Conservation (phyloP, 2,888 invertebrate species). For the Pycnomerus fuliginosus region DNA sequence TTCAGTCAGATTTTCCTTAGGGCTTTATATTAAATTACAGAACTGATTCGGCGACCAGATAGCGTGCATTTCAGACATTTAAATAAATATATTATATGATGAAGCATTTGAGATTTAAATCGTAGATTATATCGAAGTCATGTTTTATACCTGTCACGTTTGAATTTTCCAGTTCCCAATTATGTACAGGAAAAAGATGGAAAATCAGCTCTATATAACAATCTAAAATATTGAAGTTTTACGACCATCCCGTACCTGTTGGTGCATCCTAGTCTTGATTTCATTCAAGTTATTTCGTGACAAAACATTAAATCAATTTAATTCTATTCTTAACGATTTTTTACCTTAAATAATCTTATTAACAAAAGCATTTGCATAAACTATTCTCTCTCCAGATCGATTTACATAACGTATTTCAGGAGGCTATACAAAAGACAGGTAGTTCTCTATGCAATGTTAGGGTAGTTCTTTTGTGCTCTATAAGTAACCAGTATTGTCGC, state of each 20-base stretch:
- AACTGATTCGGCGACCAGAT: constrained; percentile 17
- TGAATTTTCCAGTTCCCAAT: constrained; percentile 7
- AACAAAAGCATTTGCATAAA: constrained; percentile 15
- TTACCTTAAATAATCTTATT: constrained; percentile 11
- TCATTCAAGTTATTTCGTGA: no score
- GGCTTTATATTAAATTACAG: constrained; percentile 7
- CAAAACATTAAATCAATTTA: constrained; percentile 5
- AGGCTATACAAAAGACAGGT: constrained; percentile 24
- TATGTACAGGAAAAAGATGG: constrained; percentile 9
- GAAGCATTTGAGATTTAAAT: constrained; percentile 26
- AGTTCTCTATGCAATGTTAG: constrained; percentile 20
- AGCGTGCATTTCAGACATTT: constrained; percentile 38
- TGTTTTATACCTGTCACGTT: constrained; percentile 14
- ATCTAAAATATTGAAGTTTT: neutral
- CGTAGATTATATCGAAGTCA: constrained; percentile 17
- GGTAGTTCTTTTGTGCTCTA: constrained; percentile 22
- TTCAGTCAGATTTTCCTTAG: neutral
- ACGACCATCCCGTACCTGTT: constrained; percentile 13
- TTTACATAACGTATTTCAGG: constrained; percentile 29
- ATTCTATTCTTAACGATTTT: constrained; percentile 3
- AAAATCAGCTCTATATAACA: neutral
- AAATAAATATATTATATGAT: constrained; percentile 35
- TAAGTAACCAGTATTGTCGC: constrained; percentile 25
- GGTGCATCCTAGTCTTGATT: constrained; percentile 16
- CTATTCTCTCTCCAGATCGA: constrained; percentile 18